Percentiles rank a stretch among this genome's conserved stretches.
Conservation (phyloP, 1,140 invertebrate species). For the Magallana angulata region DNA sequence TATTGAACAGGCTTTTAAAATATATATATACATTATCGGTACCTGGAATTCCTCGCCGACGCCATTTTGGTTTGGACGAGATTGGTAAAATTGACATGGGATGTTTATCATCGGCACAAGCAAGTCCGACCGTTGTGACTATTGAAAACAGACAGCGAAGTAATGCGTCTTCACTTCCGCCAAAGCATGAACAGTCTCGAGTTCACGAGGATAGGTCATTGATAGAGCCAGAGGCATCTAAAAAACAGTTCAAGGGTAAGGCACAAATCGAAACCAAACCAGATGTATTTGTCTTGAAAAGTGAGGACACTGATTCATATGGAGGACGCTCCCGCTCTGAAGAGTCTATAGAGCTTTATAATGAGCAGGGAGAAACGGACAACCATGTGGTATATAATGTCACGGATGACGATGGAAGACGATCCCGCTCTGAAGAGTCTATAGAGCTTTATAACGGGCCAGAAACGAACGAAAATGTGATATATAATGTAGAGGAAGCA, state of each 20-base stretch:
- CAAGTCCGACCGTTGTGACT: not conserved
- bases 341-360: not conserved
- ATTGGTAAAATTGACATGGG: not conserved
- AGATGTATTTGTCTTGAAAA: constrained; percentile 9
- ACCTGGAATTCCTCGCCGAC: not conserved
- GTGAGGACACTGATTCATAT: not conserved
- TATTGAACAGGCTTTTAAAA: constrained; percentile 8
- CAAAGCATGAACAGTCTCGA: not conserved
- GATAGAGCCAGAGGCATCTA: not conserved
- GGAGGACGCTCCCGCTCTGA: no score
- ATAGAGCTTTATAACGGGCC: not conserved
- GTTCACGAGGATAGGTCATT: not conserved
- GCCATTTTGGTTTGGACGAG: not conserved
- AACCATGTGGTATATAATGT: not conserved
- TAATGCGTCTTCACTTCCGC: not conserved
- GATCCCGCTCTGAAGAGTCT: not conserved
- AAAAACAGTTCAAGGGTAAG: not conserved
- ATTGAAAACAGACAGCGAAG: not conserved
- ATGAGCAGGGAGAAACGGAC: not conserved
- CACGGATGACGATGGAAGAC: not conserved
- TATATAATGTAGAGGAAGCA: not conserved
- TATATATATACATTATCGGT: not conserved
- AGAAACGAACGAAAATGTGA: not conserved
- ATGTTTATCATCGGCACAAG: constrained; percentile 9
- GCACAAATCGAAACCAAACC: not conserved